Evolutionary conservation across 1,140 invertebrate species (phyloP).

Genomic region (Wiebesia pumilae): DNA sequence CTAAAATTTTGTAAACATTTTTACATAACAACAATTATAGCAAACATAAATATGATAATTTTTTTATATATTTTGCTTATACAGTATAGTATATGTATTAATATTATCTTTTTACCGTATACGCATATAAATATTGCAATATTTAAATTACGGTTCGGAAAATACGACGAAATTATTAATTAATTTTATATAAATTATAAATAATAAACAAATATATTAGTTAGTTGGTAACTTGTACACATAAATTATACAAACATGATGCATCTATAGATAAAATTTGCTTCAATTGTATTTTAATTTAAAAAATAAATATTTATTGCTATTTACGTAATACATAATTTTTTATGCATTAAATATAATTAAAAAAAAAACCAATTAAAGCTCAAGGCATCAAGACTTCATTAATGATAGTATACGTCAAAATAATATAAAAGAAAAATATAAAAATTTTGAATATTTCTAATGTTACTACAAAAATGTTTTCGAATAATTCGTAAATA

Average conservation of each 20-base stretch:
- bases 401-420: constrained; percentile 3
- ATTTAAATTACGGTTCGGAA: constrained; percentile 2
- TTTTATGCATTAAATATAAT: neutral
- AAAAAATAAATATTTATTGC: constrained; percentile 7
- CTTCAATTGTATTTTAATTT: constrained; percentile 15
- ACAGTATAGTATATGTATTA: neutral
- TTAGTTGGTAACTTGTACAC: constrained; percentile 60
- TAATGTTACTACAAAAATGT: constrained; percentile 20
- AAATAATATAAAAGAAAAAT: constrained; percentile 22
- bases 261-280: constrained; percentile 29
- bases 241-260: constrained; percentile 44
- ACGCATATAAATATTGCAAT: neutral
- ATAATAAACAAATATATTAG: constrained; percentile 44
- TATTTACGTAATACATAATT: neutral
- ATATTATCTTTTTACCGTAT: constrained; percentile 13
- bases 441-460: constrained; percentile 6
- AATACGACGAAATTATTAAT: constrained; percentile 9
- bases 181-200: constrained; percentile 34
- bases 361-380: constrained; percentile 1
- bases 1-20: neutral
- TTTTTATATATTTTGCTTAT: neutral
- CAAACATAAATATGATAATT: neutral
- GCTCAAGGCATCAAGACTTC: constrained; percentile 7
- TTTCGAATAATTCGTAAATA: constrained; percentile 9
- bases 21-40: neutral